phyloP scores from a whole-genome alignment of 2,113 vertebrate genomes.

The Turnix velox region DNA sequence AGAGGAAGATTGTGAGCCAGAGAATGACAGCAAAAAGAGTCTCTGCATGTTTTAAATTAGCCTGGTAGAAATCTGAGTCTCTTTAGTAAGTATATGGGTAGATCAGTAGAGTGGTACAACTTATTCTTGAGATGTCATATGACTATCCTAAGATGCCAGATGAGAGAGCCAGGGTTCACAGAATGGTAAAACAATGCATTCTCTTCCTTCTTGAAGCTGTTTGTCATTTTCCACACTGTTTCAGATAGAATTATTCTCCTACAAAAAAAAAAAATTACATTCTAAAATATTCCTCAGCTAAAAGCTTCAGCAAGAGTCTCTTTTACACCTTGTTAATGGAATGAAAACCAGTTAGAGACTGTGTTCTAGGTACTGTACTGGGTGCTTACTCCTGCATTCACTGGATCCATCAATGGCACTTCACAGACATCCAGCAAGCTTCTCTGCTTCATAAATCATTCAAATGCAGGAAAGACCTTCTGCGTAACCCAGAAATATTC shows the following conservation, averaged over 20 bases:
- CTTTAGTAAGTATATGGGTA: neutral
- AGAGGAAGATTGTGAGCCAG: neutral
- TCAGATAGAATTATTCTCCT: constrained; percentile 64
- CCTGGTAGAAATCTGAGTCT: neutral
- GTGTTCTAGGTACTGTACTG: constrained; percentile 63
- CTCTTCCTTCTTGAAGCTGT: constrained; percentile 48
- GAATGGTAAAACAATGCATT: constrained; percentile 7
- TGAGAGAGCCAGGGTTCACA: constrained; percentile 1
- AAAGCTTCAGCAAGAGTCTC: constrained; percentile 69
- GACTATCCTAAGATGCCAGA: constrained; percentile 2
- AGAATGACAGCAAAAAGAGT: neutral
- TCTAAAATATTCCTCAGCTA: constrained; percentile 67
- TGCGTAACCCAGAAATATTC: constrained; percentile 69
- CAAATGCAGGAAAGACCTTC: constrained; percentile 66
- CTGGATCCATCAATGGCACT: constrained; percentile 54
- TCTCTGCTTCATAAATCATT: constrained; percentile 76
- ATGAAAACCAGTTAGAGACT: constrained; percentile 61
- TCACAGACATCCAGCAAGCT: constrained; percentile 58
- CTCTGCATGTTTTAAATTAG: neutral
- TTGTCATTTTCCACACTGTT: constrained; percentile 63
- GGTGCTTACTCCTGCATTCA: constrained; percentile 45
- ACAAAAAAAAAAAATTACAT: constrained; percentile 55
- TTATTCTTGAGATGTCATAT: neutral
- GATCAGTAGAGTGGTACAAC: neutral
- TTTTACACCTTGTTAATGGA: constrained; percentile 71